phyloP scores from a whole-genome alignment of 2,888 invertebrate species.

The Eristalis intricaria region DNA sequence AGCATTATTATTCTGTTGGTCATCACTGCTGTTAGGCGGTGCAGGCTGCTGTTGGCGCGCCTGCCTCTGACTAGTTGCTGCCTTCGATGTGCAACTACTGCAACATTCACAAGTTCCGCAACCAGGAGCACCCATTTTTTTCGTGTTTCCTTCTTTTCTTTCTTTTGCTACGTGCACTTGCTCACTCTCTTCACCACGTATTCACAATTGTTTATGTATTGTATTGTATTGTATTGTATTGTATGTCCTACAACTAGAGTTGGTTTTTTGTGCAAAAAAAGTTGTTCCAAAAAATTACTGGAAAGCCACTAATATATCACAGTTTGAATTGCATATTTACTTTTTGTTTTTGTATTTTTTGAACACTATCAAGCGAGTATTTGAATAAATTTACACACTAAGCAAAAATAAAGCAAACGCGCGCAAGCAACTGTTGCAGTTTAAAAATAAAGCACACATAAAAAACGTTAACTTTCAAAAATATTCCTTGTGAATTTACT shows the following conservation, averaged over 20 bases:
- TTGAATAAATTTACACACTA: slow-evolving; percentile 39
- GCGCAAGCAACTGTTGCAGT: slow-evolving; percentile 63
- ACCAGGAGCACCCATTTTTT: slow-evolving; percentile 75
- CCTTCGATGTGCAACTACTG: slow-evolving; percentile 73
- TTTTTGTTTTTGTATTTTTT: slow-evolving; percentile 6
- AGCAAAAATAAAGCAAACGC: slow-evolving; percentile 44
- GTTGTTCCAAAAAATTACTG: slow-evolving; percentile 60
- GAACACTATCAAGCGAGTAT: slow-evolving; percentile 67
- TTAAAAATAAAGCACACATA: slow-evolving; percentile 6
- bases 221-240: neutral
- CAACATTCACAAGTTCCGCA: slow-evolving; percentile 76
- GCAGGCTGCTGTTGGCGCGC: slow-evolving; percentile 69
- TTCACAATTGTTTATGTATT: neutral
- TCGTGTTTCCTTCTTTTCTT: too few relatives aligned
- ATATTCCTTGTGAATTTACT: neutral
- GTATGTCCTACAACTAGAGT: neutral
- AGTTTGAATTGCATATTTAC: slow-evolving; percentile 36
- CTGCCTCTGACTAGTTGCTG: slow-evolving; percentile 68
- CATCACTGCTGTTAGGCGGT: slow-evolving; percentile 37
- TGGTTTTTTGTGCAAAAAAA: slow-evolving; percentile 17
- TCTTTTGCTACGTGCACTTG: neutral
- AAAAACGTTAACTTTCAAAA: slow-evolving; percentile 16
- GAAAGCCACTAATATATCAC: slow-evolving; percentile 71
- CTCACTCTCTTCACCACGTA: neutral
- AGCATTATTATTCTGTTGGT: slow-evolving; percentile 64